Conservation (phyloP, 2,797 vertebrate genomes). For the Scolopax bukidnonensis region DNA sequence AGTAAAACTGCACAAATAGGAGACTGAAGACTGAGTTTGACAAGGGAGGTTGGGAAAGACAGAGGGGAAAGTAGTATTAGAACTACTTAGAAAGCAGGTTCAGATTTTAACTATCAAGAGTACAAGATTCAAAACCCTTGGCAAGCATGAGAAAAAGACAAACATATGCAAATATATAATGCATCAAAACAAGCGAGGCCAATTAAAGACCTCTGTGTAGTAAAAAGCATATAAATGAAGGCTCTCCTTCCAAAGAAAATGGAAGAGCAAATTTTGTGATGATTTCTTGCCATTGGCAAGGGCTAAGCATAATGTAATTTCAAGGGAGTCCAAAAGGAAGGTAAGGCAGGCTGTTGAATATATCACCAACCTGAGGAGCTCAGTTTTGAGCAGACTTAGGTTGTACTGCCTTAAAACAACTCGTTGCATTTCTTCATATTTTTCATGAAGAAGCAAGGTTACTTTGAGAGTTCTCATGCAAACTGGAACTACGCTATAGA, state of each 20-base stretch:
- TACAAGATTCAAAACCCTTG: background rate
- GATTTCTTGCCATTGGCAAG: background rate
- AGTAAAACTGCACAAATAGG: background rate
- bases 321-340: background rate
- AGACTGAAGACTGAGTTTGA: background rate
- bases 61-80: background rate
- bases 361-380: background rate
- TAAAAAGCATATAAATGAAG: background rate
- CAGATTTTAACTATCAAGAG: too few species aligned
- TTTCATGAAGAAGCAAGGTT: background rate
- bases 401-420: background rate
- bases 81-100: background rate
- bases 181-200: background rate
- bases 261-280: background rate
- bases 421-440: background rate
- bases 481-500: background rate
- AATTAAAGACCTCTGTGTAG: background rate
- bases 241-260: background rate
- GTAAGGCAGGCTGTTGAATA: background rate
- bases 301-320: background rate
- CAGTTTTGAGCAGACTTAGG: background rate
- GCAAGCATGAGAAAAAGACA: background rate
- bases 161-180: background rate
- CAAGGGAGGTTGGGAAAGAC: background rate
- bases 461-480: background rate